A percentile compares a stretch with the other conserved stretches of the same genome.
These are phyloP conservation scores for Stictonetta naevosa DNA, from an alignment of 2,113 vertebrate genomes.

Conservation along the genomic window DNA sequence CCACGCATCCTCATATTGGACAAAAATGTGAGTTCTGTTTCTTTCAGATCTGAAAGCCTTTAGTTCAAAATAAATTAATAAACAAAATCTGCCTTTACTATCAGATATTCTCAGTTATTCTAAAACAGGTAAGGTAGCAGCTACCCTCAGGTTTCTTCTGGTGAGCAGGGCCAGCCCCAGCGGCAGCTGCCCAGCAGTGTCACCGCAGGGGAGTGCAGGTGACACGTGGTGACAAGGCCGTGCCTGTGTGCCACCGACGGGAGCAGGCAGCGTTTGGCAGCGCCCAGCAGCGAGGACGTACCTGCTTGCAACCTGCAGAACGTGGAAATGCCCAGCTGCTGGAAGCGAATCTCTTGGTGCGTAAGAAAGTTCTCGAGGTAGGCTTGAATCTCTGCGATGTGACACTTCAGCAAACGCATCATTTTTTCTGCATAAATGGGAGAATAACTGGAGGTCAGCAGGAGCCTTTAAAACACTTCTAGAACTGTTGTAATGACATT, in stretches of 20 bases:
- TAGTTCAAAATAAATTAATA: not conserved
- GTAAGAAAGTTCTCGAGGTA: constrained; percentile 65
- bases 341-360: constrained; percentile 71
- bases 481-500: not conserved
- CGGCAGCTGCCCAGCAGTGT: rapidly evolving
- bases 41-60: not conserved
- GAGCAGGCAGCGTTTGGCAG: not conserved
- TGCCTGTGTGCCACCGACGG: not conserved
- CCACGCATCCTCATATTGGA: not conserved
- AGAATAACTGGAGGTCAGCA: not conserved
- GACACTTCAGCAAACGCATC: constrained; percentile 30
- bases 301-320: constrained; percentile 65
- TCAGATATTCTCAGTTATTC: not conserved
- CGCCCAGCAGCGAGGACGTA: not conserved
- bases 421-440: constrained; percentile 46
- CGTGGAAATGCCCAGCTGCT: constrained; percentile 70
- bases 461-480: not conserved
- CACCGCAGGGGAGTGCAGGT: too few relatives aligned
- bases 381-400: constrained; percentile 39
- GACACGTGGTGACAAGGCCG: not conserved
- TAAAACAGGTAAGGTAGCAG: not conserved
- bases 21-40: not conserved
- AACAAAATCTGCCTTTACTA: not conserved
- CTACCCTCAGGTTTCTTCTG: not conserved
- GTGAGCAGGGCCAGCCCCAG: not conserved